Evolutionary conservation across 2,888 invertebrate genomes (phyloP), one percentile per base, ranked within the genome.

Genomic region (Leptinotarsa rubiginosa): DNA sequence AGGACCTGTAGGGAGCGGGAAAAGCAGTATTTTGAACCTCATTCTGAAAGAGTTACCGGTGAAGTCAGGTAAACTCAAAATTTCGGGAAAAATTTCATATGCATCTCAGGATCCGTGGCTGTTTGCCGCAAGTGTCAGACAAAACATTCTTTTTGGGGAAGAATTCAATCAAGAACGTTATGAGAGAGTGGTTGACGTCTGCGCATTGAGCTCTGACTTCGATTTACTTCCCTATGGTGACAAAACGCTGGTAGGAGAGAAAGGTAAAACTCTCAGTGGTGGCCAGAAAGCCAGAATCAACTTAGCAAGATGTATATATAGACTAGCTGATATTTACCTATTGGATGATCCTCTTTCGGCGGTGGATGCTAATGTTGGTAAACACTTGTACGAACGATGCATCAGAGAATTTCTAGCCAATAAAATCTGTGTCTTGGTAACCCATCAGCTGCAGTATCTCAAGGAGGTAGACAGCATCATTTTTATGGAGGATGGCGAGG

Each of bases 241-340:
- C 85, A 88, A 90, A 81, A 95, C 95, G 0, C 85, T 94, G 72
- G 94, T 96, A 1, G 96, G 96, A 2, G 96, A 96, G 74, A 91
- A 93, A 69, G 96, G 96, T 15, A 92, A 93, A 2, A 92, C 93
- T 3, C 87, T 97, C 16, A 95, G 95, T 62, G 96, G 96, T 5
- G 96, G 96, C n/a, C 96, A 96, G 87, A 92, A 92, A 85, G 95
- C 96, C 1, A 90, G 96, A 78, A 92, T 97, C 47, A 95, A 94
- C 86, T 88, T 96, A 68, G 95, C 94, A 0, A 89, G 95, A 82
- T 92, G 93, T 12, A 89, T 95, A 68, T 96, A 95, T 83, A 92
- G 92, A 81, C 90, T 93, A 80, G 94, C 94, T 0, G 95, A 96
- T 81, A 90, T 96, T 62, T 95, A 95, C 83, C 88, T 96, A 41